Conservation (phyloP, 2,888 invertebrate species). For the Boloria selene region DNA sequence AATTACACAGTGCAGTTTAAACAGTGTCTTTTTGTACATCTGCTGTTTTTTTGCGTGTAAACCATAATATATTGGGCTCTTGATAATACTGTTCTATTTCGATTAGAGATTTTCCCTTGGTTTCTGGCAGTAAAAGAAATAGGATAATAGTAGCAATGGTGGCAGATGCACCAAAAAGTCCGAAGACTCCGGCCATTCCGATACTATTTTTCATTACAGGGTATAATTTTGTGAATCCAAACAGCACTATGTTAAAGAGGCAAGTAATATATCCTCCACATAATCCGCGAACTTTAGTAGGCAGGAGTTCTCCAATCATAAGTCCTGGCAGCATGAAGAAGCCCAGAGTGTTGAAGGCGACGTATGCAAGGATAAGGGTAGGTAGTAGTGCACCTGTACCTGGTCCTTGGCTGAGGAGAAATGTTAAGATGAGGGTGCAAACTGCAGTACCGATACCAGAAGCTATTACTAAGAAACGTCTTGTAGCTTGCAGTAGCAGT, state of each 20-base stretch:
- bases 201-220: conserved; percentile 85
- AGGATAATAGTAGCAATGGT: too few species aligned
- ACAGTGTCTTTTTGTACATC: conserved; percentile 59
- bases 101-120: too few species aligned
- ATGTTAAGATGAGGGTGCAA: too few species aligned
- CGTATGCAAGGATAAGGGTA: conserved; percentile 84
- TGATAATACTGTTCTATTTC: too few species aligned
- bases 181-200: too few species aligned
- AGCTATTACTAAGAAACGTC: conserved; percentile 84
- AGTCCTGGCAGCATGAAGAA: too few species aligned
- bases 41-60: conserved; percentile 68
- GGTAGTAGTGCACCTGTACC: conserved; percentile 57
- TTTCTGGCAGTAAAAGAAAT: too few species aligned
- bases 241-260: conserved; percentile 86
- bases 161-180: too few species aligned
- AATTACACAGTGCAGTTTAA: too few species aligned
- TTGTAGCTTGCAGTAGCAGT: conserved; percentile 84
- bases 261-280: conserved; percentile 89
- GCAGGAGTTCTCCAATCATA: conserved; percentile 89
- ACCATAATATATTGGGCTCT: conserved; percentile 85
- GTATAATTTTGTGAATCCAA: conserved; percentile 87
- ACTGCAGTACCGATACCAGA: conserved; percentile 86
- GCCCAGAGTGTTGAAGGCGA: conserved; percentile 88
- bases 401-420: conserved; percentile 55
- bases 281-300: conserved; percentile 87